Evolutionary conservation across 2,797 vertebrate genomes (phyloP).

Genomic region (Remorina albescens): DNA sequence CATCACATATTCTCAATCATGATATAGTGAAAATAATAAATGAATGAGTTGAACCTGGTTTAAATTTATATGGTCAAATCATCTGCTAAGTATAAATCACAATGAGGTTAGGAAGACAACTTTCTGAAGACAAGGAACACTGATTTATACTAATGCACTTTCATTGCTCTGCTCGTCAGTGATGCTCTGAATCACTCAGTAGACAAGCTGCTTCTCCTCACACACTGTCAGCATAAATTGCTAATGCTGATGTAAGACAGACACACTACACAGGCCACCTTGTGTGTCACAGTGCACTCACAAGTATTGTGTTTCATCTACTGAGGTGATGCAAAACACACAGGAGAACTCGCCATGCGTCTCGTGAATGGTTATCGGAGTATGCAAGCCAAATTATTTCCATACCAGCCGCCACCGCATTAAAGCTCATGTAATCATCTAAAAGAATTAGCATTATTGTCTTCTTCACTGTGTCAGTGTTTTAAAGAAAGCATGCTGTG

Average conservation of each 20-base stretch:
- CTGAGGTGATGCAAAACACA: constrained; percentile 36
- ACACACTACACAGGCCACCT: constrained; percentile 4
- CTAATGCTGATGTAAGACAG: constrained; percentile 31
- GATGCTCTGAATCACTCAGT: neutral
- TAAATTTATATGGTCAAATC: too few species aligned
- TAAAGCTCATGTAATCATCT: constrained; percentile 16
- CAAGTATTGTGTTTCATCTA: constrained; percentile 33
- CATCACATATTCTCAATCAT: too few species aligned
- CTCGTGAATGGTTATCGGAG: neutral
- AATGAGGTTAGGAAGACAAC: too few species aligned
- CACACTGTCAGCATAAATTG: constrained; percentile 14
- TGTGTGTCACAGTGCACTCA: constrained; percentile 5
- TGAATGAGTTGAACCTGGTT: too few species aligned
- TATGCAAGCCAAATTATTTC: neutral
- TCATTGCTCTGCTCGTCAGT: neutral
- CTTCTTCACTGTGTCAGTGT: neutral
- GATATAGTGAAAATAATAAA: too few species aligned
- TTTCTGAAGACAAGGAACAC: neutral
- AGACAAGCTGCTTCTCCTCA: neutral
- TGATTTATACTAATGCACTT: neutral
- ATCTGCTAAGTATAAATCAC: too few species aligned
- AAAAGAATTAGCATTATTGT: constrained; percentile 31
- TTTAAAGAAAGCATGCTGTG: neutral
- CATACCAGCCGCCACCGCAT: constrained; percentile 4
- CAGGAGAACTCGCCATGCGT: constrained; percentile 5